Evolutionary conservation across 2,113 vertebrate genomes (phyloP).

Genomic region (Perccottus glenii): DNA sequence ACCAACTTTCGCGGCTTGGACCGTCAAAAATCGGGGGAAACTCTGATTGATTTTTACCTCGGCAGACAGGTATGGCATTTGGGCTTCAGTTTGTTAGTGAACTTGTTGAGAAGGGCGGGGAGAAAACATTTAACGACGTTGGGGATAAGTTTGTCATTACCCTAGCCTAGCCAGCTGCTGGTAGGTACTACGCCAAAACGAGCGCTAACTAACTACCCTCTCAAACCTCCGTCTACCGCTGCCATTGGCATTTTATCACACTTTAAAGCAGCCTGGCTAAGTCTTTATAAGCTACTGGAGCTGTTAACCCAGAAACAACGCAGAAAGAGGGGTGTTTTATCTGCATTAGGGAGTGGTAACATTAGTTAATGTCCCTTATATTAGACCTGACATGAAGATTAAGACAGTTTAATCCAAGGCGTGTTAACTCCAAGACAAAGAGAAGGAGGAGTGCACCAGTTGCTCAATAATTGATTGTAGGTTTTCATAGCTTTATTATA

Average conservation of each 20-base stretch:
- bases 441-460: neutral
- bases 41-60: conserved; percentile 22
- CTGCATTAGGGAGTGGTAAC: conserved; percentile 55
- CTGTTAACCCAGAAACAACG: neutral
- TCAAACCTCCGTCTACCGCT: neutral
- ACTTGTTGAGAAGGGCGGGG: conserved; percentile 42
- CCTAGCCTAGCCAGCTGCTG: conserved; percentile 58
- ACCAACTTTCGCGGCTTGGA: conserved; percentile 35
- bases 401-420: conserved; percentile 7
- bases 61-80: conserved; percentile 54
- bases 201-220: conserved; percentile 3
- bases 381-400: conserved; percentile 36
- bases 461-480: neutral
- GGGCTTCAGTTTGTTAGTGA: conserved; percentile 47
- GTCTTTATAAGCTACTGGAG: conserved; percentile 12
- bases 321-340: conserved; percentile 3
- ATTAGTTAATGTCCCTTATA: conserved; percentile 37
- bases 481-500: neutral
- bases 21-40: conserved; percentile 22
- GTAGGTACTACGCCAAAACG: conserved; percentile 57
- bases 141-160: conserved; percentile 68
- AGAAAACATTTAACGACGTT: conserved; percentile 37
- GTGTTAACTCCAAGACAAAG: neutral
- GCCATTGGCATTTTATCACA: conserved; percentile 60
- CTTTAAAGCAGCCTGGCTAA: conserved; percentile 27